Evolutionary conservation across 2,113 vertebrate genomes (phyloP), one percentile per base, ranked within the genome.

Genomic region (Carassius auratus): DNA sequence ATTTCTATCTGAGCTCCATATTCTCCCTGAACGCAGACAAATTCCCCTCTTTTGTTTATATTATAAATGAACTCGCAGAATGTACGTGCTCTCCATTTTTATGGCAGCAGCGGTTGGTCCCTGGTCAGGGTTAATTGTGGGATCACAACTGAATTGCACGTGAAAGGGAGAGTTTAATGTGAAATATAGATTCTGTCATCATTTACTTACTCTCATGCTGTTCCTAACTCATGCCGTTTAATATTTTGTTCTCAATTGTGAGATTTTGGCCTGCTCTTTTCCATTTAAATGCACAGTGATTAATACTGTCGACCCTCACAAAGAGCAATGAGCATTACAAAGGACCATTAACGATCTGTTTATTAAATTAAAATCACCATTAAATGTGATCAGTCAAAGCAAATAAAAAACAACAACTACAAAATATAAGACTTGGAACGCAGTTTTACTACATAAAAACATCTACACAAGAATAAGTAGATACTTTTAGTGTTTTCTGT

Each of bases 41-140:
- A 79, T 30, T 8, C 59, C 12, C 38, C 48, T 38, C 66, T 36
- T 78, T 79, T 85, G 76, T 79, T 85, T 45, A 8, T 4, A 38
- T 52, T 30, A 26, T 38, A 50, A 76, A 50, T 30, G 8, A 84
- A 19, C 19, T 6, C 14, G 4, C 21, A 57, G 62, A 52, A 64
- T 55, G 42, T 19, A 30, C 21, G 9, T 21, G 17, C 52, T 33
- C 30, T 45, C 21, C 21, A 23, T 23, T 48, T 74, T 48, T 45
- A 74, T 45, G 38, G 38, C 62, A 66, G 62, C n/a, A 66, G n/a
- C 12, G 10, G 62, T 30, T 66, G 62, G 62, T 66, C 26, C n/a
- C 12, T 30, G 62, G 23, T 66, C 62, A 66, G 62, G 12, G 62
- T 66, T 61, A 14, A 66, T 13, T 30, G 62, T 30, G 23, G 4